Evolutionary conservation across 2,113 vertebrate species (phyloP), one percentile per base, ranked within the genome.

Genomic region (Xiphorhynchus elegans): DNA sequence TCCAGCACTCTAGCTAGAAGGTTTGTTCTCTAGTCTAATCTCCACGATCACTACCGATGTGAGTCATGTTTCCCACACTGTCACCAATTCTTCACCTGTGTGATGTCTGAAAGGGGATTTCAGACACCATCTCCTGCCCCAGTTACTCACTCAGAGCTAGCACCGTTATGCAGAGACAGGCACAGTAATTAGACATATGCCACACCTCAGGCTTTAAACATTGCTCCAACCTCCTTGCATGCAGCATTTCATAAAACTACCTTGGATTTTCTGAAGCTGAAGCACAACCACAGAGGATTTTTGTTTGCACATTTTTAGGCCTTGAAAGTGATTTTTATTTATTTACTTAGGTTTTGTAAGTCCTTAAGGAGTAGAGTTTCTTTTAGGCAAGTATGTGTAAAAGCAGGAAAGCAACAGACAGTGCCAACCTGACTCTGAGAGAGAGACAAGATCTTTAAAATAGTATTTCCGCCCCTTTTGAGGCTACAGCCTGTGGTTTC

Each of bases 61-160:
- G 95, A 97, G 68, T 97, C 93, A 96, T 72, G 56, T 96, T 97
- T 96, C 96, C 95, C 95, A 96, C 88, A 47, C 72, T 94, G 95
- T 90, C 93, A 92, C 60, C 7, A 13, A 79, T 86, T 94, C 79
- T 87, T 95, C 33, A 90, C 90, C 88, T 95, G 79, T 55, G 75
- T 56, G 56, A 85, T 50, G 82, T 72, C 85, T 92, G 84, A 74
- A 88, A 90, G 92, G 88, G 88, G 79, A 95, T 95, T 96, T 97
- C 86, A 93, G 90, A 72, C 72, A 86, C 44, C 47, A 55, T 44
- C 47, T 93, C 73, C 68, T 78, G 82, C 56, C 64, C 85, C 52
- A 68, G 44, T 93, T 96, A 91, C 75, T 94, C 91, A 96, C 87
- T 85, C 26, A 92, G 63, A 80, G 47, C 55, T 77, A 37, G 42